These are phyloP conservation scores for Drosophila affinis DNA, from an alignment of 2,888 invertebrate species.

Conservation along the genomic window DNA sequence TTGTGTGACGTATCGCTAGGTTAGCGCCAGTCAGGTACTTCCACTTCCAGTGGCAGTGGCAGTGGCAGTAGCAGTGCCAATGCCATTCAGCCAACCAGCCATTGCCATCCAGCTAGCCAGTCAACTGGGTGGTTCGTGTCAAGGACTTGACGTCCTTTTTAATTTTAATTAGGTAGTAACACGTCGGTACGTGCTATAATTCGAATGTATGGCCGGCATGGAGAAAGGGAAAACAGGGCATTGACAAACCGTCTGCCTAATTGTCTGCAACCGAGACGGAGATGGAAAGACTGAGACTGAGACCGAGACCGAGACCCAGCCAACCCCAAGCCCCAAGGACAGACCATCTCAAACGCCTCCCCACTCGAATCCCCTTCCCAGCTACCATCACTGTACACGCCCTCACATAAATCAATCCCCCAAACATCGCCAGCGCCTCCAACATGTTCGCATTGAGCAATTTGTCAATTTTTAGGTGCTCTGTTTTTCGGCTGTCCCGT, in stretches of 20 bases:
- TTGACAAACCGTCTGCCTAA: constrained; percentile 52
- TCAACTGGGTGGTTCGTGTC: constrained; percentile 62
- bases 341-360: background rate
- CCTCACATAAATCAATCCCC: constrained; percentile 47
- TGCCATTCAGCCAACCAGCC: background rate
- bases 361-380: background rate
- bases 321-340: constrained; percentile 9
- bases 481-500: constrained; percentile 48
- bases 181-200: constrained; percentile 72
- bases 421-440: constrained; percentile 13
- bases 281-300: constrained; percentile 12
- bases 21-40: constrained; percentile 8
- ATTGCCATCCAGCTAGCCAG: no score
- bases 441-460: constrained; percentile 60
- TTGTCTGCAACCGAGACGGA: constrained; percentile 56
- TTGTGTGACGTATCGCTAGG: constrained; percentile 59
- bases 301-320: constrained; percentile 39
- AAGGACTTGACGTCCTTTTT: constrained; percentile 70
- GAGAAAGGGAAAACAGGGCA: constrained; percentile 20
- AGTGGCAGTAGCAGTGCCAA: constrained; percentile 4
- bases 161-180: constrained; percentile 79
- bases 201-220: constrained; percentile 21
- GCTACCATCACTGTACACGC: constrained; percentile 14
- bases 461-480: constrained; percentile 69
- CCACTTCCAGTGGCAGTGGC: constrained; percentile 2